Conservation (phyloP, 2,797 vertebrate genomes). For the Chloroceryle inda region DNA sequence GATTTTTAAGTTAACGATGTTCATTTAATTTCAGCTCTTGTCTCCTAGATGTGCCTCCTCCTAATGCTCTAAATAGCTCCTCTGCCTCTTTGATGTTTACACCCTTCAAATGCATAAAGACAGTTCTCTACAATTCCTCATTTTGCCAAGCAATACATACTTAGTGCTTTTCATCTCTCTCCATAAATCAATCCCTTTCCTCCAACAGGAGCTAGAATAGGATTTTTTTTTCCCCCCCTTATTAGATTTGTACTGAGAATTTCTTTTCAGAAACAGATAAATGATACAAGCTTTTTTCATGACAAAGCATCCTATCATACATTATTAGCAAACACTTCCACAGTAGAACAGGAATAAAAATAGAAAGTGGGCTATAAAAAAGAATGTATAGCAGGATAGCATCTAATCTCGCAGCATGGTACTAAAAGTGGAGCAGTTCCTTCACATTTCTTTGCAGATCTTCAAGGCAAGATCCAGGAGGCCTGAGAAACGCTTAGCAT, state of each 20-base stretch:
- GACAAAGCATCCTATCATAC: slow-evolving; percentile 72
- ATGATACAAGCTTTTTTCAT: slow-evolving; percentile 66
- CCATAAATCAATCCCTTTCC: slow-evolving; percentile 70
- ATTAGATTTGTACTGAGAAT: slow-evolving; percentile 75
- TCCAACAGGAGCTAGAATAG: slow-evolving; percentile 63
- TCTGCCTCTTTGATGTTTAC: slow-evolving; percentile 74
- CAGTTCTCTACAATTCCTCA: slow-evolving; percentile 73
- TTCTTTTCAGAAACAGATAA: slow-evolving; percentile 71
- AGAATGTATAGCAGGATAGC: slow-evolving; percentile 48
- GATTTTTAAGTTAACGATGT: slow-evolving; percentile 72
- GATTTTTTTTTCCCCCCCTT: slow-evolving; percentile 23
- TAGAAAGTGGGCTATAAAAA: slow-evolving; percentile 72
- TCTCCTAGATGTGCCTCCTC: slow-evolving; percentile 59
- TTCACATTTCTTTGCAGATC: slow-evolving; percentile 33
- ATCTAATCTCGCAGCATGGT: slow-evolving; percentile 51
- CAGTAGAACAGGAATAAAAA: slow-evolving; percentile 63
- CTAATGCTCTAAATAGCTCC: slow-evolving; percentile 71
- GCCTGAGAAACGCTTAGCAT: not conserved
- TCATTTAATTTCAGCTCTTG: slow-evolving; percentile 75
- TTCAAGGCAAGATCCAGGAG: slow-evolving; percentile 55
- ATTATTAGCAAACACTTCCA: slow-evolving; percentile 73
- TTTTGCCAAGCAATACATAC: slow-evolving; percentile 74
- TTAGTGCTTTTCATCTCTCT: slow-evolving; percentile 73
- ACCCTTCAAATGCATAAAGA: slow-evolving; percentile 74
- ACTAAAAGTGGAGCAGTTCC: slow-evolving; percentile 52